A percentile compares a stretch with the other conserved stretches of the same genome.
phyloP scores from a whole-genome alignment of 1,140 invertebrate genomes.

The Dendrolimus punctatus region DNA sequence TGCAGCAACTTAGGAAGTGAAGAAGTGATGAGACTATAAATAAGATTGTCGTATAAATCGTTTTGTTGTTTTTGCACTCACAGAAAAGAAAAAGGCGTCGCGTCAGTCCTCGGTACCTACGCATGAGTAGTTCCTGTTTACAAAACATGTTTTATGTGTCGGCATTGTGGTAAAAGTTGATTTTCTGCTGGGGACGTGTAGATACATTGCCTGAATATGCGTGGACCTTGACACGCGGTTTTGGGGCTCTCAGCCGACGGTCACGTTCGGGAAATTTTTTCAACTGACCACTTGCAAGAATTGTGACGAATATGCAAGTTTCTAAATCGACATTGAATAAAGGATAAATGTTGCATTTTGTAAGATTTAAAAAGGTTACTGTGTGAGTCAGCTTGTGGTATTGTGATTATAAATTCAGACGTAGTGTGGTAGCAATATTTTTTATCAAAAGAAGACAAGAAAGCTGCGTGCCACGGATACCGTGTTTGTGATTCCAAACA shows the following conservation, averaged over 20 bases:
- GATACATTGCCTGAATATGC: constrained; percentile 33
- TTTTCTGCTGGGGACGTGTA: constrained; percentile 55
- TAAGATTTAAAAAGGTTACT: not conserved
- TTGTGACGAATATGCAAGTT: no score
- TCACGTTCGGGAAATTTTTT: not conserved
- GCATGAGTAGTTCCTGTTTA: constrained; percentile 56
- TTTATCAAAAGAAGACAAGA: constrained; percentile 21
- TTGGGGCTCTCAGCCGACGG: constrained; percentile 6
- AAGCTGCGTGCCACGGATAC: constrained; percentile 22
- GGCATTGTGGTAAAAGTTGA: constrained; percentile 65
- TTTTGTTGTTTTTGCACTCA: constrained; percentile 9
- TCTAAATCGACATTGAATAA: no score
- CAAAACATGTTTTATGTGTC: constrained; percentile 56
- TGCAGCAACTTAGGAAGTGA: not conserved
- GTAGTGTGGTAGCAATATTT: constrained; percentile 22
- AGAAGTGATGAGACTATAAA: constrained; percentile 2
- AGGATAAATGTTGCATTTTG: not conserved
- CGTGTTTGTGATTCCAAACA: constrained; percentile 13
- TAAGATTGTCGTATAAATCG: constrained; percentile 9
- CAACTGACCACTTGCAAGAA: not conserved
- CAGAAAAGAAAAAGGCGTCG: constrained; percentile 11
- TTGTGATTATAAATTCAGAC: constrained; percentile 12
- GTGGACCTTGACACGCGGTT: constrained; percentile 30
- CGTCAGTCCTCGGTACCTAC: constrained; percentile 14
- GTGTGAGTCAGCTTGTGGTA: constrained; percentile 3